Evolutionary conservation across 2,113 vertebrate genomes (phyloP).

Genomic region (Rhinogobius similis): DNA sequence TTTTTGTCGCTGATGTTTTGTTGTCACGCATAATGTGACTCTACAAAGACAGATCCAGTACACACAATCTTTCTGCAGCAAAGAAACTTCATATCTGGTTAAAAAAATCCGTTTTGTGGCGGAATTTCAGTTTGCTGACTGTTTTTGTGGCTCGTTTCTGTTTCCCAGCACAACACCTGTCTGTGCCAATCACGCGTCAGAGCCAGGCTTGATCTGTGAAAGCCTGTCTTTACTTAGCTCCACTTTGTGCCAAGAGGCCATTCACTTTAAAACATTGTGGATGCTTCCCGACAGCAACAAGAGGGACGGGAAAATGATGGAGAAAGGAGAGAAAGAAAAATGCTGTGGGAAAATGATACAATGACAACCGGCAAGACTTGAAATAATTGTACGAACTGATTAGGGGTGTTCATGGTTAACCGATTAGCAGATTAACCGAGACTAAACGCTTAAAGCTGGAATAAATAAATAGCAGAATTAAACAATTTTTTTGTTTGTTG

Average conservation of each 20-base stretch:
- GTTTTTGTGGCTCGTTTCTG: background rate
- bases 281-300: background rate
- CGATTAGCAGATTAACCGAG: too few species aligned
- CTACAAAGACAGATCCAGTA: background rate
- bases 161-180: constrained; percentile 3
- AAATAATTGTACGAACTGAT: background rate
- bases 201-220: constrained; percentile 1
- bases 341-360: background rate
- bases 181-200: constrained; percentile 5
- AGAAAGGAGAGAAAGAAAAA: background rate
- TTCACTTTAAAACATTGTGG: constrained; percentile 1
- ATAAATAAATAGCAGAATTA: too few species aligned
- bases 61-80: background rate
- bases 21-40: background rate
- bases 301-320: background rate
- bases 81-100: background rate
- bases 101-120: too few species aligned
- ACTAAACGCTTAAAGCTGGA: too few species aligned
- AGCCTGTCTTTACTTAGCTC: constrained; percentile 5
- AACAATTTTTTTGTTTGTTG: too few species aligned
- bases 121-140: background rate
- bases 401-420: too few species aligned
- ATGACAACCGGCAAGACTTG: background rate
- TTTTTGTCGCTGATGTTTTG: background rate
- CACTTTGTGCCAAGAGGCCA: constrained; percentile 7